Evolutionary conservation across 1,140 invertebrate genomes (phyloP).

Genomic region (Drosophila athabasca): DNA sequence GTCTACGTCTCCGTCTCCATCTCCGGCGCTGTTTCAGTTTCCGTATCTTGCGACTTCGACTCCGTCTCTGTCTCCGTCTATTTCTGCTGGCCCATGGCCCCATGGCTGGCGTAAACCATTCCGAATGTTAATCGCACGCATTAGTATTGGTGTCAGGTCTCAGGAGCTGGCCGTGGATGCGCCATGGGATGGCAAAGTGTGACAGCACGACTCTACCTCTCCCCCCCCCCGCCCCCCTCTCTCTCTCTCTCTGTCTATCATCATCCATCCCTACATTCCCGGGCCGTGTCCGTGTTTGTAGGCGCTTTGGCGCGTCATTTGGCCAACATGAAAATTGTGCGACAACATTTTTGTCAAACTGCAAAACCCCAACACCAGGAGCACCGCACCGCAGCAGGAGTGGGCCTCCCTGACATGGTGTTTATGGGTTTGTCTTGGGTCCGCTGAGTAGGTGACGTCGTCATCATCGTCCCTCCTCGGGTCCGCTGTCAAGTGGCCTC

Average conservation of each 20-base stretch:
- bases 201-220: conserved; percentile 1
- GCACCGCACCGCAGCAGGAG: not conserved
- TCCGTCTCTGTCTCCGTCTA: conserved; percentile 2
- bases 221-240: too few species aligned
- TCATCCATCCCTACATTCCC: not conserved
- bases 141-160: conserved; percentile 80
- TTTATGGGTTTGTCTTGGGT: conserved; percentile 39
- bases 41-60: not conserved
- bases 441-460: conserved; percentile 21
- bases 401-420: conserved; percentile 30
- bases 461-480: not conserved
- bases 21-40: conserved; percentile 15
- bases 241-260: too few species aligned
- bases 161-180: conserved; percentile 42
- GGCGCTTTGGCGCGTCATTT: conserved; percentile 62
- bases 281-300: conserved; percentile 29
- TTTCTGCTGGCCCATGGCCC: conserved; percentile 8
- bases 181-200: conserved; percentile 48
- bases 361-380: conserved; percentile 41
- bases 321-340: conserved; percentile 61
- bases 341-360: conserved; percentile 68
- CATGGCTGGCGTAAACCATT: conserved; percentile 41
- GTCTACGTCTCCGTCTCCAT: not conserved
- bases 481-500: conserved; percentile 63
- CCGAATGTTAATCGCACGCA: conserved; percentile 77